These are phyloP conservation scores for Neoniphon sammara DNA, from an alignment of 2,797 vertebrate species.

Conservation along the genomic window DNA sequence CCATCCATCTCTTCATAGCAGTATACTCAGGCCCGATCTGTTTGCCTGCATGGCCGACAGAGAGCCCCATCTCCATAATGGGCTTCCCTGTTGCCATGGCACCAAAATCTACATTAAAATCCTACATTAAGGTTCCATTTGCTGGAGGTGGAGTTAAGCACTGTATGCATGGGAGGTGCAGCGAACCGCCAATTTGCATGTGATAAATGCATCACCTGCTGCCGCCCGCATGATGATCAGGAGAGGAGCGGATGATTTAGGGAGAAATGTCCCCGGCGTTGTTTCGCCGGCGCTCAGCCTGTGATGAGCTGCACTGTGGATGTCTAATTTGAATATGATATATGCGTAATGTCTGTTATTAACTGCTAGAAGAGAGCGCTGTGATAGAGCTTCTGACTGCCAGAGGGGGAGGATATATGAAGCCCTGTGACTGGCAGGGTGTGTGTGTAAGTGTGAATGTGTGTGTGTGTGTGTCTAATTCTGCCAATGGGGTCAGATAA, in stretches of 20 bases:
- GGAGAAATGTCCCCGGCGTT: constrained; percentile 10
- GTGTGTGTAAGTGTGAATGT: background rate
- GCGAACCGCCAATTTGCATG: constrained; percentile 52
- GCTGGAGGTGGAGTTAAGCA: constrained; percentile 35
- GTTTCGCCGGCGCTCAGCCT: constrained; percentile 16
- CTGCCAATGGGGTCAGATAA: too few species aligned
- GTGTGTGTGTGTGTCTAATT: background rate
- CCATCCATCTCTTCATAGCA: constrained; percentile 32
- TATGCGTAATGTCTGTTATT: constrained; percentile 19
- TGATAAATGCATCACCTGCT: constrained; percentile 45
- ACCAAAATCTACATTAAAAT: constrained; percentile 50
- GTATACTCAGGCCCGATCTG: constrained; percentile 45
- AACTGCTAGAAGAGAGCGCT: background rate
- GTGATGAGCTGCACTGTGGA: constrained; percentile 20
- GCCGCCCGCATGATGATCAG: constrained; percentile 12
- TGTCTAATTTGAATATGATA: constrained; percentile 1
- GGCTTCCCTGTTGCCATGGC: constrained; percentile 68
- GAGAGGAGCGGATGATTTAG: background rate
- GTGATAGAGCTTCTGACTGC: background rate
- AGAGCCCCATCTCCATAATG: constrained; percentile 57
- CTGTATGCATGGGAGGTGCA: constrained; percentile 31
- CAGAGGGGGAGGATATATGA: background rate
- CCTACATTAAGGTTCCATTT: constrained; percentile 41
- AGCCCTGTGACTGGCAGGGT: background rate
- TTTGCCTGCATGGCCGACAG: constrained; percentile 44